Base-by-base conservation (phyloP, 2,888 invertebrate genomes). In the Hemaris fuciformis region DNA sequence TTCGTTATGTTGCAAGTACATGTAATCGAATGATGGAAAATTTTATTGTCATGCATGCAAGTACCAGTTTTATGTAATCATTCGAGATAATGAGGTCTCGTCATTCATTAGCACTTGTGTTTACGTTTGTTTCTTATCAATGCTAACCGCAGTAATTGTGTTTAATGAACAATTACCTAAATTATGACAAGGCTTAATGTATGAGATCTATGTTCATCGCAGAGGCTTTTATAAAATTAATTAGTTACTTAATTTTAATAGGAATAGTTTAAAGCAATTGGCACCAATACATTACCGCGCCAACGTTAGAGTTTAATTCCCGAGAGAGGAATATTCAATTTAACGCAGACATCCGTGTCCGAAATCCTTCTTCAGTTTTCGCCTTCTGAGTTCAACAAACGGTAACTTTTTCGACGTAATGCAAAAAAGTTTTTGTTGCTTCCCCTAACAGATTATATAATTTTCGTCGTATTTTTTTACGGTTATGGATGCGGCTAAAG, bases 101-200 rank as follows among this genome's bases (percentile, higher is more conserved):
- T 48, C 38, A 38, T 60, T 60, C 23, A 60, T 60, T 60, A 48
- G 34, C 22, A 60, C 18, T 48, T 46, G 23, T 43, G n/a, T 60
- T 60, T 25, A 48, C 31, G 31, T 38, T 48, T 2, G 38, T 45
- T 8, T 57, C 57, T 38, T 57, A 34, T 57, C 22, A 20, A 10
- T 13, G 22, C 15, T 22, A 34, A 34, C 34, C 13, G 22, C 57
- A 57, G 3, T 20, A 45, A 57, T 5, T 18, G 10, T 48, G 23
- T 27, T 10, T 56, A n/a, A 18, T 31, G 18, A 27, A 18, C 31
- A 31, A 53, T 31, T 53, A 53, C 18, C 31, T 23, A 53, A 22
- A 53, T 31, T 53, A 15, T 31, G 8, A 53, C 27, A 15, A 2
- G 18, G 10, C 18, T 3, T 31, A 4, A n/a, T n/a, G n/a, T n/a